phyloP scores from a whole-genome alignment of 2,888 invertebrate species.

The Leptopilina syphax region DNA sequence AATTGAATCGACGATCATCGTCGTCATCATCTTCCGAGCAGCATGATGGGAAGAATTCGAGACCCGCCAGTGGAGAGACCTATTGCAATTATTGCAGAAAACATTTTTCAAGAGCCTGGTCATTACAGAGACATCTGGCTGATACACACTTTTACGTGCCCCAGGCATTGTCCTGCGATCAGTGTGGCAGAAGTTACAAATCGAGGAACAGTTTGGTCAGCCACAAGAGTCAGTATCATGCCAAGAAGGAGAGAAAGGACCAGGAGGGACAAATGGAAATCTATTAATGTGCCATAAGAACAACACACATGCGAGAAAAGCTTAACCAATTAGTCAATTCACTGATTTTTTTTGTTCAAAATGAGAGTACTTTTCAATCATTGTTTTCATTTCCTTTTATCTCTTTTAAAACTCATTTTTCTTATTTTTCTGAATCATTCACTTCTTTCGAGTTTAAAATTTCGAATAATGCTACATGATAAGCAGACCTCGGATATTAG shows the following conservation, averaged over 20 bases:
- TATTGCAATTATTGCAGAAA: constrained; percentile 77
- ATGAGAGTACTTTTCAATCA: background rate
- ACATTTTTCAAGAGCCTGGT: constrained; percentile 78
- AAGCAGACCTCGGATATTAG: no score
- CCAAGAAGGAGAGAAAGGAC: constrained; percentile 69
- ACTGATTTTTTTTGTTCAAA: background rate
- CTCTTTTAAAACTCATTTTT: no score
- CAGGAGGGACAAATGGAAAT: constrained; percentile 58
- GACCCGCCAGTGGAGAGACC: constrained; percentile 58
- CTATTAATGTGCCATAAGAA: constrained; percentile 28
- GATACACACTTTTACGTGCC: constrained; percentile 78
- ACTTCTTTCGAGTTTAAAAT: no score
- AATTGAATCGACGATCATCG: background rate
- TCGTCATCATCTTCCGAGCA: background rate
- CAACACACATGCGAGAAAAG: background rate
- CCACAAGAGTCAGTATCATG: constrained; percentile 78
- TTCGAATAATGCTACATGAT: no score
- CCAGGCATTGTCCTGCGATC: constrained; percentile 76
- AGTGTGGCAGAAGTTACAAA: constrained; percentile 77
- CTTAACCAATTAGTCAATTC: background rate
- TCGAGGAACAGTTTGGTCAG: constrained; percentile 78
- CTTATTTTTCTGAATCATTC: no score
- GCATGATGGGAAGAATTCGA: constrained; percentile 48
- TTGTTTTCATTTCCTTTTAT: no score
- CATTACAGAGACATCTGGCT: constrained; percentile 77